Evolutionary conservation across 2,797 vertebrate species (phyloP), one percentile per base, ranked within the genome.

Genomic region (Pangasius sanitwongsei): DNA sequence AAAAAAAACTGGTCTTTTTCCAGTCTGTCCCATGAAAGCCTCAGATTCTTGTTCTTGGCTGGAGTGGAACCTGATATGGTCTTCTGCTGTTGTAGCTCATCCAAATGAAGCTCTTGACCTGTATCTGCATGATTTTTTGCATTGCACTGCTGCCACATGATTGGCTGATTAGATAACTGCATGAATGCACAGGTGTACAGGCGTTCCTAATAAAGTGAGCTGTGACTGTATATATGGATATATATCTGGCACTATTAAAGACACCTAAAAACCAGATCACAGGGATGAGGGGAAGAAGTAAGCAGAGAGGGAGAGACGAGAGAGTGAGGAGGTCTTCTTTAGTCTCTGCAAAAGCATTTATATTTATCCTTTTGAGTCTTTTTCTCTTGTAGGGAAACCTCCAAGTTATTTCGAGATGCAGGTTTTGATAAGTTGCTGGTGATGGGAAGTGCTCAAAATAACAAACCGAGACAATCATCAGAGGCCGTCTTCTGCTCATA

Each of bases 341-440:
- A 53, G 25, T 70, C 53, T 87, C 16, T 59, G 12, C 18, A 37
- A 37, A 55, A 12, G 1, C 69, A 31, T 63, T 88, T 84, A 37
- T 34, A 74, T n/a, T 23, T 34, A 53, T 61, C 18, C 87, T 34
- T 53, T 28, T 12, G 34, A n/a, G 41, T 87, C 41, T 53, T 55
- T 69, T 81, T 83, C 9, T 61, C 18, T 84, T 75, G 15, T 77
- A 53, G 37, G 25, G 13, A 75, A 63, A 77, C 59, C 70, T 53
- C 70, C n/a, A n/a, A 48, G 70, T 72, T 55, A 83, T 77, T 77
- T 65, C 0, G 53, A 75, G 69, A 9, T 23, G 12, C 57, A 50
- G 41, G 69, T 88, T 83, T 83, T 83, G 78, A 84, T 85, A 83
- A 88, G 67, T 81, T 72, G 31, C 48, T 18, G 31, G 25, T 37